These are phyloP conservation scores for Maniola jurtina DNA, from an alignment of 1,140 invertebrate species.

Conservation along the genomic window DNA sequence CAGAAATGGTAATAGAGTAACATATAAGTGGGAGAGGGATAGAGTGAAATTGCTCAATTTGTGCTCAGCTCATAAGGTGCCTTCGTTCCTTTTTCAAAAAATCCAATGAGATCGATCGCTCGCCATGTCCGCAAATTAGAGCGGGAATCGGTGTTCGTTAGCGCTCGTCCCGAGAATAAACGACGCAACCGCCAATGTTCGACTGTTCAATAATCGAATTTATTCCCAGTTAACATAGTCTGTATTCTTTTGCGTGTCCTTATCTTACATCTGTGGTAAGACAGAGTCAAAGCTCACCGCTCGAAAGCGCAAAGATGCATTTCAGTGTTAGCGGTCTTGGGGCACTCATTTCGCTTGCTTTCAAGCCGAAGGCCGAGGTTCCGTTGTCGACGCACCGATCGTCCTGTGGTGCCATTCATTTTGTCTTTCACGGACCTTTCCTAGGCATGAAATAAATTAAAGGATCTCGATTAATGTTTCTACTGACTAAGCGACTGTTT, in stretches of 20 bases:
- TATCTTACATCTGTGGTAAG: slow-evolving; percentile 53
- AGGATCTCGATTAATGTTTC: neutral
- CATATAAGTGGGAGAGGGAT: slow-evolving; percentile 44
- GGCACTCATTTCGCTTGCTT: slow-evolving; percentile 54
- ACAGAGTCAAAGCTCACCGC: slow-evolving; percentile 58
- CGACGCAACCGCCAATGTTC: slow-evolving; percentile 32
- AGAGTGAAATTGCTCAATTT: slow-evolving; percentile 75
- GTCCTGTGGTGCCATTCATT: neutral
- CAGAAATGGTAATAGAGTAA: slow-evolving; percentile 40
- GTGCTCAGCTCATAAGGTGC: slow-evolving; percentile 62
- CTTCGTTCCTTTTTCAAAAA: slow-evolving; percentile 73
- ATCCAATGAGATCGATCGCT: slow-evolving; percentile 76
- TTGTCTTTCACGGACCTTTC: neutral
- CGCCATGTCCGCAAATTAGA: slow-evolving; percentile 76
- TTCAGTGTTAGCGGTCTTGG: slow-evolving; percentile 59
- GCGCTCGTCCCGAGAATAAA: slow-evolving; percentile 30
- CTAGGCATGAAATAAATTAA: neutral
- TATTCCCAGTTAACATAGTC: slow-evolving; percentile 5
- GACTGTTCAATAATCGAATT: slow-evolving; percentile 19
- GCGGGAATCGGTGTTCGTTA: slow-evolving; percentile 73
- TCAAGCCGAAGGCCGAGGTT: slow-evolving; percentile 40
- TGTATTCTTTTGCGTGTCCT: slow-evolving; percentile 13
- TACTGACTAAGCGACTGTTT: neutral
- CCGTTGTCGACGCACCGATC: slow-evolving; percentile 19
- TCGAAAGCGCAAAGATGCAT: slow-evolving; percentile 58